phyloP scores from a whole-genome alignment of 2,113 vertebrate genomes.

The Chaetops frenatus region DNA sequence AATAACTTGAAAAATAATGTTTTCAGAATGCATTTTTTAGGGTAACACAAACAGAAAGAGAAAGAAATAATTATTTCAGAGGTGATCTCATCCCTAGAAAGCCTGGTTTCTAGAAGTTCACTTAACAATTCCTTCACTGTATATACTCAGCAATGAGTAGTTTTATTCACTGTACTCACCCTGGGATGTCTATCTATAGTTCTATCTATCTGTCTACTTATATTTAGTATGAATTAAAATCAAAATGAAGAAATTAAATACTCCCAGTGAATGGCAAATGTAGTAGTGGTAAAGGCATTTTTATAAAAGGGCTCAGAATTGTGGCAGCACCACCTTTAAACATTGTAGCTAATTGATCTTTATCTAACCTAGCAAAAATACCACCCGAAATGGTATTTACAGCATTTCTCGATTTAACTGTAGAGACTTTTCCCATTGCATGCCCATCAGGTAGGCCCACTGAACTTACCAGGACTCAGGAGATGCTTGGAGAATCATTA shows the following conservation, averaged over 20 bases:
- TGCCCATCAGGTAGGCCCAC: neutral
- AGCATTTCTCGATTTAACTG: neutral
- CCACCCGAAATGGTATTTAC: neutral
- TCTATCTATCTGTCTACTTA: neutral
- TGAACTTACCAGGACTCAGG: neutral
- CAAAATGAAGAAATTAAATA: neutral
- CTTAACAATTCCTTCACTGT: neutral
- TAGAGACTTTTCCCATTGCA: neutral
- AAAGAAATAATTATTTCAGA: neutral
- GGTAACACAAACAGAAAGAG: neutral
- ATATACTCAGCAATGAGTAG: neutral
- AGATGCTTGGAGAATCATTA: neutral
- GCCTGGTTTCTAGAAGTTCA: neutral
- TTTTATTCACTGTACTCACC: neutral
- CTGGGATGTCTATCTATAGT: neutral
- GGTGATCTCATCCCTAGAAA: neutral
- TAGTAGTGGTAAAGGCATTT: neutral
- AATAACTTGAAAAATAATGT: neutral
- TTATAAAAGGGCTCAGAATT: neutral
- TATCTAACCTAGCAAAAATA: neutral
- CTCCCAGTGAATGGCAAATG: neutral
- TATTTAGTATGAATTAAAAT: neutral
- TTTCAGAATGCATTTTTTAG: neutral
- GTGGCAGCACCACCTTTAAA: neutral
- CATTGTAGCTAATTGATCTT: neutral